Conservation (phyloP, 2,888 invertebrate species). For the Drosophila borborema region DNA sequence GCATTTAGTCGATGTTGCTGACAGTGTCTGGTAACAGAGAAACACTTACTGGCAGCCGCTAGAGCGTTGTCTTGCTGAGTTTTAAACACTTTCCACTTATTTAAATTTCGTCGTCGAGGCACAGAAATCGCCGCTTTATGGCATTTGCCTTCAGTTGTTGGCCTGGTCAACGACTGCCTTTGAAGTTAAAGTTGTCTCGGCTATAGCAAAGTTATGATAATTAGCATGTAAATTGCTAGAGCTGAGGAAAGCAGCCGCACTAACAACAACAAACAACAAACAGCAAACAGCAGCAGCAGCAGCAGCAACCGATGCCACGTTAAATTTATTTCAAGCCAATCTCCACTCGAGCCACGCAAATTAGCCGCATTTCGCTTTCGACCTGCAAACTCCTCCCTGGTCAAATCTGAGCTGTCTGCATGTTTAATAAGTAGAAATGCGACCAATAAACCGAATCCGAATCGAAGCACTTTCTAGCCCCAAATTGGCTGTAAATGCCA, state of each 20-base stretch:
- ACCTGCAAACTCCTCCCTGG: conserved; percentile 50
- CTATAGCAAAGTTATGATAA: conserved; percentile 72
- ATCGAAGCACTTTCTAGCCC: conserved; percentile 45
- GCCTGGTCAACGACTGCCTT: conserved; percentile 44
- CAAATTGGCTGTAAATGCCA: conserved; percentile 21
- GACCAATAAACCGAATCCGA: conserved; percentile 21
- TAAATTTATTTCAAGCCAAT: conserved; percentile 47
- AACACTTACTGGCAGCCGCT: conserved; percentile 32
- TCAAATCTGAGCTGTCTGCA: conserved; percentile 33
- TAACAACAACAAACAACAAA: too few species aligned
- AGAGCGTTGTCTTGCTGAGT: conserved; percentile 25
- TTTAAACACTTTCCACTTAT: conserved; percentile 78
- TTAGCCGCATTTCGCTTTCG: conserved; percentile 62
- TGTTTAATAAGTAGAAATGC: conserved; percentile 49
- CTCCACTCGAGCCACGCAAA: conserved; percentile 54
- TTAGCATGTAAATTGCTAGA: conserved; percentile 73
- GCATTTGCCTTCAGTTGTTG: conserved; percentile 20
- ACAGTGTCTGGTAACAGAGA: conserved; percentile 23
- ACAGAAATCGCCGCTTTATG: conserved; percentile 57
- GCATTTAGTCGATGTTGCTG: conserved; percentile 37
- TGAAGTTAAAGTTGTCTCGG: conserved; percentile 43
- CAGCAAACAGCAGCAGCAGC: conserved; percentile 1
- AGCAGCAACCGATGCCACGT: conserved; percentile 42
- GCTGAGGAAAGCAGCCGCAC: conserved; percentile 58
- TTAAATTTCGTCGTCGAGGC: conserved; percentile 75